Base-by-base conservation (phyloP, 64 coral and sea anemone species). In the Catalaphyllia jardinei region DNA sequence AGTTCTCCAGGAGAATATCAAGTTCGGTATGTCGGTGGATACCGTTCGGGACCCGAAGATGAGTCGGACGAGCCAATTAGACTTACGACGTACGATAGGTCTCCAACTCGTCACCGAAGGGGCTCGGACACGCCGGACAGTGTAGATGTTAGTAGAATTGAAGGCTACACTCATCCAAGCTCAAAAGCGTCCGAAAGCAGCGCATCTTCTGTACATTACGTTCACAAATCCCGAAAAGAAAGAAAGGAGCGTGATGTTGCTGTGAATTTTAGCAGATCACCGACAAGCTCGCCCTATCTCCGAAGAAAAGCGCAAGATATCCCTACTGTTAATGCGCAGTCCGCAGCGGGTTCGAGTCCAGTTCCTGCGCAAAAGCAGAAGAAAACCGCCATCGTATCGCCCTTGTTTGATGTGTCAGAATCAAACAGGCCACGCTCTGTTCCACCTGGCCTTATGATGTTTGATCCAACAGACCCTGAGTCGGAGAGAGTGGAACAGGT, bases 341-440 rank as follows among this genome's bases (percentile, higher is more conserved):
- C 81, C 42, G 3, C 42, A 24, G 82, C 88, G 19, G 69, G 60
- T 30, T 51, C 77, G 25, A 49, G 38, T 60, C 88, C 92, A 20
- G 29, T 87, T 5, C 25, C 89, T 25, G 65, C 67, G n/a, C 67
- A 64, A 8, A 93, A 83, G 81, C 65, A 67, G 29, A 96, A 96
- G 78, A 96, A 96, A 65, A 96, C 92, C 30, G 95, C 95, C 24
- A 92, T 96, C 27, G 95, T 96, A 18, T 91, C 91, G n/a, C 95
- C 95, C 4, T 76, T 96, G 74, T 78, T 93, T 19, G 95, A 93
- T 82, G 73, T 89, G 60, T 31, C 83, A 50, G 62, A 67, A 27
- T 60, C 67, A 11, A 29, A 25, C 82, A 93, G 95, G 72, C 81
- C 94, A 51, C 93, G 89, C 85, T 54, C 93, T 22, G 86, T 64